Evolutionary conservation across 2,797 vertebrate genomes (phyloP).

Genomic region (Lateolabrax maculatus): DNA sequence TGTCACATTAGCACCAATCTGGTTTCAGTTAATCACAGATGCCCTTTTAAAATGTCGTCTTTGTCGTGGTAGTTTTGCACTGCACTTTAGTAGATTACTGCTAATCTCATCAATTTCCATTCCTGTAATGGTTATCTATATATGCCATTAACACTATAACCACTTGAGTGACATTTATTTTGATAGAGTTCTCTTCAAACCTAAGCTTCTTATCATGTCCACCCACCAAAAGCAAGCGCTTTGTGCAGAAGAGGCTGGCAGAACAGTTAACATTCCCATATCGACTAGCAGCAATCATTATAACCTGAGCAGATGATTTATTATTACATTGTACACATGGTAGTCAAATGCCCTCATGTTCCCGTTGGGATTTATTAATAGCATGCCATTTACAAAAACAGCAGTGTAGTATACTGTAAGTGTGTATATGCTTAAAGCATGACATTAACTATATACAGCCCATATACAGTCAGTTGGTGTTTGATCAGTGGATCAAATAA

Average conservation of each 20-base stretch:
- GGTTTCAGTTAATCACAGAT: background rate
- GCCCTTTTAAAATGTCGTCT: background rate
- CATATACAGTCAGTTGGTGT: background rate
- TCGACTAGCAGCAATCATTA: background rate
- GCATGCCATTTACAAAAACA: background rate
- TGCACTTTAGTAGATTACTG: conserved; percentile 20
- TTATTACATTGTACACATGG: background rate
- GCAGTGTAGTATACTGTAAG: background rate
- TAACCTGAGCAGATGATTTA: background rate
- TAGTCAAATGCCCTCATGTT: background rate
- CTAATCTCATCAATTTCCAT: conserved; percentile 32
- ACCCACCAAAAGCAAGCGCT: background rate
- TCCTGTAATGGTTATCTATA: conserved; percentile 3
- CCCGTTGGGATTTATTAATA: background rate
- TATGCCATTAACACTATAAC: conserved; percentile 32
- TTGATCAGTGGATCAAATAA: background rate
- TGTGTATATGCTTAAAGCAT: background rate
- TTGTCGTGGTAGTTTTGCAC: conserved; percentile 5
- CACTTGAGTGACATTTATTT: conserved; percentile 24
- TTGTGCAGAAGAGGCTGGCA: background rate
- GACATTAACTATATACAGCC: background rate
- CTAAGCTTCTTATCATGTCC: conserved; percentile 18
- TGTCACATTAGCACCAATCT: background rate
- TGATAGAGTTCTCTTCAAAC: conserved; percentile 15
- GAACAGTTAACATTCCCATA: background rate